A percentile compares a stretch with the other conserved stretches of the same genome.
Conservation (phyloP, 2,113 vertebrate species). For the Aspiorhynchus laticeps region DNA sequence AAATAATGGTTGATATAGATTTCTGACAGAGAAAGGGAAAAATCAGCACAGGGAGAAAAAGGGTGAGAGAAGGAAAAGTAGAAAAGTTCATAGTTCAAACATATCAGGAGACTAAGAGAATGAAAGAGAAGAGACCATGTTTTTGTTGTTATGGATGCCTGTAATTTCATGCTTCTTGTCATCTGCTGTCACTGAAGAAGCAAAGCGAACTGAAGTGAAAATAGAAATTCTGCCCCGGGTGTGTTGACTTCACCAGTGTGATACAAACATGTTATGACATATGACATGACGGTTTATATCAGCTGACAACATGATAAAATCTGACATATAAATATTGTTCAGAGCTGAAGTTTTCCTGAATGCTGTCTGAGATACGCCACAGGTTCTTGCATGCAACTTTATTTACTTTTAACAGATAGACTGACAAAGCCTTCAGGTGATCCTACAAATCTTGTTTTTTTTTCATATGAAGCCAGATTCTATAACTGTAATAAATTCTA, state of each 20-base stretch:
- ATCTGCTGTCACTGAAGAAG: constrained; percentile 21
- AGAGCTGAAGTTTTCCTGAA: neutral
- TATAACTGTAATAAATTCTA: neutral
- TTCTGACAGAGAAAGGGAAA: neutral
- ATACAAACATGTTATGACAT: constrained; percentile 44
- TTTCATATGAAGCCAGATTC: neutral
- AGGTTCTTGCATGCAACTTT: neutral
- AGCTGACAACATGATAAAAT: constrained; percentile 9
- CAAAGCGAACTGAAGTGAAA: constrained; percentile 24
- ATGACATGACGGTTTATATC: constrained; percentile 42
- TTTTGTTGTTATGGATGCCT: neutral
- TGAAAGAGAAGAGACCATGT: neutral
- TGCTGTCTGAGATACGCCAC: neutral
- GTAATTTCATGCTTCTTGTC: constrained; percentile 27
- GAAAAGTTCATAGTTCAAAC: neutral
- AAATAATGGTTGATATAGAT: neutral
- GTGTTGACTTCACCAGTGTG: constrained; percentile 26
- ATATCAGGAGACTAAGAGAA: neutral
- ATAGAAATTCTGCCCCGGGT: neutral
- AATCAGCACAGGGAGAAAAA: neutral
- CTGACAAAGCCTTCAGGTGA: neutral
- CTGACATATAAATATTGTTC: constrained; percentile 6
- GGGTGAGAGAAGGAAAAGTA: neutral
- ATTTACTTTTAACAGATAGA: neutral
- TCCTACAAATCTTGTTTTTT: neutral